These are phyloP conservation scores for Pterostichus madidus DNA, from an alignment of 2,888 invertebrate genomes.

Conservation along the genomic window DNA sequence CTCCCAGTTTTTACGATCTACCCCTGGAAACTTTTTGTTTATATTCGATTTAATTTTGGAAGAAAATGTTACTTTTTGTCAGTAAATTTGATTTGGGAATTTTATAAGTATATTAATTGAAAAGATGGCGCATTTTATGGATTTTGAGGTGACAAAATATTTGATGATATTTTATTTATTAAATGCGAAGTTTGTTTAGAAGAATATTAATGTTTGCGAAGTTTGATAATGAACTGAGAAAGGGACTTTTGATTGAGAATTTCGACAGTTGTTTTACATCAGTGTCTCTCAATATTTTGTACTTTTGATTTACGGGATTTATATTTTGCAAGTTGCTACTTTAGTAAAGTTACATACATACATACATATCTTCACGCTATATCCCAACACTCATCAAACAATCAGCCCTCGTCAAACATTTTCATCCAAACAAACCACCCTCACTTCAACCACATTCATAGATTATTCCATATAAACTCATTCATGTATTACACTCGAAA, in stretches of 20 bases:
- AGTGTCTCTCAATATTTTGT: constrained; percentile 2
- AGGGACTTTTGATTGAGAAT: constrained; percentile 15
- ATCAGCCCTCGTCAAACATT: too few relatives aligned
- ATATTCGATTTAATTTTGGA: constrained; percentile 42
- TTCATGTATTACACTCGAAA: too few relatives aligned
- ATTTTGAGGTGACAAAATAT: constrained; percentile 16
- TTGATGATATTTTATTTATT: constrained; percentile 31
- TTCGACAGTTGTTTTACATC: constrained; percentile 11
- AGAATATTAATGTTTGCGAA: constrained; percentile 36
- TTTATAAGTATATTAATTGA: constrained; percentile 40
- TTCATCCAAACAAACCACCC: too few relatives aligned
- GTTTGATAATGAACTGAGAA: constrained; percentile 30
- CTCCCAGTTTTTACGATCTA: constrained; percentile 27
- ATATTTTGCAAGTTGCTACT: too few relatives aligned
- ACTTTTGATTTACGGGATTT: background rate
- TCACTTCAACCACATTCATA: too few relatives aligned
- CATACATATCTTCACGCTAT: too few relatives aligned
- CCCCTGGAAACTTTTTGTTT: constrained; percentile 32
- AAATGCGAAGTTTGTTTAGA: constrained; percentile 30
- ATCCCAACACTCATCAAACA: too few relatives aligned
- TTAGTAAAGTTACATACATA: too few relatives aligned
- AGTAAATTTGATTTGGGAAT: constrained; percentile 24
- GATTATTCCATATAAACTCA: too few relatives aligned
- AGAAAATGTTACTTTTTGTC: constrained; percentile 27
- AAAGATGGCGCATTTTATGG: constrained; percentile 28